Percentiles rank a stretch among this genome's conserved stretches.
These are phyloP conservation scores for Ophonus ardosiacus DNA, from an alignment of 2,888 invertebrate species.

Conservation along the genomic window DNA sequence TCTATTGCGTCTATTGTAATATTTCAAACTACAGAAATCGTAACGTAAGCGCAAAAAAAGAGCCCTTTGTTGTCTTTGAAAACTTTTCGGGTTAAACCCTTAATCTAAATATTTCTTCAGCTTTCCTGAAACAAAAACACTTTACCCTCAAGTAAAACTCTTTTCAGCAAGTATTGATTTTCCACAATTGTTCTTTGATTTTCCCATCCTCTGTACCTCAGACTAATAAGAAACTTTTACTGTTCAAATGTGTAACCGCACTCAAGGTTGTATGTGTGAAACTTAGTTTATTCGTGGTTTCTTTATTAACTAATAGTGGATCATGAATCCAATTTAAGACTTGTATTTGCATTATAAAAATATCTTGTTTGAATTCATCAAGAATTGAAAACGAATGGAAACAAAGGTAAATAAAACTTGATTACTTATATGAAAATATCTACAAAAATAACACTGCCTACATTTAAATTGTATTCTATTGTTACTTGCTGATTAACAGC, in stretches of 20 bases:
- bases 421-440: no score
- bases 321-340: no score
- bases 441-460: no score
- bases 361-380: no score
- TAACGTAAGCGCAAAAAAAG: neutral
- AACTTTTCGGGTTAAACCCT: neutral
- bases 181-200: conserved; percentile 16
- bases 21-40: neutral
- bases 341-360: no score
- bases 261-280: no score
- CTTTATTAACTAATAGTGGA: no score
- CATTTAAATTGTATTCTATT: no score
- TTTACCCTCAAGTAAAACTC: neutral
- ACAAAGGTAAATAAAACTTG: no score
- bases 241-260: neutral
- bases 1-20: neutral
- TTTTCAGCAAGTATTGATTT: conserved; percentile 23
- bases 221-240: conserved; percentile 15
- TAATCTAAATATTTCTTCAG: neutral
- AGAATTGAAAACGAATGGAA: no score
- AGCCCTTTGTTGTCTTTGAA: neutral
- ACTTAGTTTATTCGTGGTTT: no score
- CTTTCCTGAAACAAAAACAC: conserved; percentile 9
- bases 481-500: no score
- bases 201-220: neutral